phyloP scores from a whole-genome alignment of 2,113 vertebrate genomes.

The Thoracochromis brauschi region DNA sequence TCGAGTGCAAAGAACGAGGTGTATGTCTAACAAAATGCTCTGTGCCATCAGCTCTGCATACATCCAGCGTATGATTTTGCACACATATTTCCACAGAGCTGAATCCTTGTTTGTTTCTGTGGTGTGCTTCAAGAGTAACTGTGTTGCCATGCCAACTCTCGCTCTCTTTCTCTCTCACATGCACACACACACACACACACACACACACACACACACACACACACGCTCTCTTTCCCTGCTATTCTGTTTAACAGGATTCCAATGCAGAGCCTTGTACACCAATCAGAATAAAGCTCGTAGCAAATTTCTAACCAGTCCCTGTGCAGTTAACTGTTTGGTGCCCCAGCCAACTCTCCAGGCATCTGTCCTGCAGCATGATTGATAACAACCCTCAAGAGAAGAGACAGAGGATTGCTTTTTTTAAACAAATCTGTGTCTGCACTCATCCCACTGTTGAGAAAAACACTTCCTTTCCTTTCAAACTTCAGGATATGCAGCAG shows the following conservation, averaged over 20 bases:
- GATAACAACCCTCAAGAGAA: constrained; percentile 25
- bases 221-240: not conserved
- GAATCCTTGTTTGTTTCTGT: constrained; percentile 57
- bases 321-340: constrained; percentile 45
- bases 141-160: constrained; percentile 65
- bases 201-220: not conserved
- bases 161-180: not conserved
- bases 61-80: constrained; percentile 22
- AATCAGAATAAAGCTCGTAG: constrained; percentile 58
- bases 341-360: constrained; percentile 19
- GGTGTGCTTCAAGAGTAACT: constrained; percentile 52
- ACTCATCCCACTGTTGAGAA: not conserved
- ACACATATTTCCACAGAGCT: constrained; percentile 48
- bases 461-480: not conserved
- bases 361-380: constrained; percentile 47
- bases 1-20: constrained; percentile 15
- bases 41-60: not conserved
- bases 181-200: not conserved
- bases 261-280: constrained; percentile 55
- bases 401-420: constrained; percentile 1
- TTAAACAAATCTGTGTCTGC: not conserved
- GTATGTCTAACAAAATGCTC: not conserved
- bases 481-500: not conserved
- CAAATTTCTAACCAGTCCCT: constrained; percentile 38
- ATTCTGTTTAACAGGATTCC: constrained; percentile 61